Evolutionary conservation across 2,797 vertebrate species (phyloP), one percentile per base, ranked within the genome.

Genomic region (Kryptopterus vitreolus): DNA sequence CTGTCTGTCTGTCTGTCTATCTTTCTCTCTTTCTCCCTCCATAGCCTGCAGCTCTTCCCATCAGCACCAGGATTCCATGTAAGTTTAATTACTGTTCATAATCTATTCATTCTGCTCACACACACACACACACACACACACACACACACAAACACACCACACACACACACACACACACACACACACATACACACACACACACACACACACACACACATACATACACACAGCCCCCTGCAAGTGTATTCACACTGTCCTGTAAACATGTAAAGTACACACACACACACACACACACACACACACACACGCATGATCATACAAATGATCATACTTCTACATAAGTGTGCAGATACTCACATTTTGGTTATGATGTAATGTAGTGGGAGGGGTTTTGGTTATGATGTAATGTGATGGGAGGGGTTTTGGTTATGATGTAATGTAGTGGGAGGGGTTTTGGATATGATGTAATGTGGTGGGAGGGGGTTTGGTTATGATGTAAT

Each of bases 21-120:
- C 86, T 84, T 15, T 24, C 66, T 26, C 43, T 38, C 52, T 93
- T 94, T 94, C 95, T 94, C 94, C 92, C 89, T 88, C 92, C 91
- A 94, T 95, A 78, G 95, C 95, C 96, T 89, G 92, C 94, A 96
- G 96, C 96, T 95, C 94, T 96, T 93, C 8, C 95, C 95, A 96
- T 95, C 95, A 98, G 95, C 95, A 95, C 96, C 98, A 97, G 98
- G 97, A 99, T 99, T 95, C 95, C 95, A 95, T 97, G 96, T 97
- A 96, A 95, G 96, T 96, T 96, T 98, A 99, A 99, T 99, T 98
- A 98, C 96, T 95, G 95, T 96, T 98, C 96, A 98, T 99, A 97
- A 99, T 98, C 97, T 98, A 99, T 98, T 98, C 97, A 98, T 98
- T 97, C 61, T 6, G 62, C 62, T 33, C 33, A 65, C 63, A 69